Conservation (phyloP, 2,888 invertebrate genomes). For the Leptinotarsa tumamoca region DNA sequence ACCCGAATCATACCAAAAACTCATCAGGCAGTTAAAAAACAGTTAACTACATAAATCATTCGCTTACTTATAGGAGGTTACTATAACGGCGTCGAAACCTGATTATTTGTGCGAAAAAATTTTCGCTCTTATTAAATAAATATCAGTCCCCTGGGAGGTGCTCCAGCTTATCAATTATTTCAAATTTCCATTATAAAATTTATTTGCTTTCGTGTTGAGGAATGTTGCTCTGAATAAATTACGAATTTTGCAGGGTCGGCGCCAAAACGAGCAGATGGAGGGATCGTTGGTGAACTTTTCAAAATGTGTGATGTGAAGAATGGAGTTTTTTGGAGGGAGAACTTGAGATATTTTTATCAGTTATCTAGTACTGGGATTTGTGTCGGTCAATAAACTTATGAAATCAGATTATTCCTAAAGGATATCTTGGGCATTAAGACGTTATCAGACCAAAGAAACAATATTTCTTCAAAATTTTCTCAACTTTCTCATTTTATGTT, state of each 20-base stretch:
- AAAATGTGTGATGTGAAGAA: background rate
- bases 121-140: constrained; percentile 35
- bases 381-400: too few species aligned
- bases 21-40: background rate
- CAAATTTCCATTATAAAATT: constrained; percentile 37
- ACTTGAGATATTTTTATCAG: too few species aligned
- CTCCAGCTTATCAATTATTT: constrained; percentile 40
- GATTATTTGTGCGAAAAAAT: constrained; percentile 24
- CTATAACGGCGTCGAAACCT: constrained; percentile 25
- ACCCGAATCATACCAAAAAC: background rate
- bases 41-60: constrained; percentile 4
- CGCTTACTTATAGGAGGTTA: constrained; percentile 16
- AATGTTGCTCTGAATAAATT: constrained; percentile 44
- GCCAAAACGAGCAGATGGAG: background rate
- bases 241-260: constrained; percentile 24
- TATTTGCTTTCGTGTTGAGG: constrained; percentile 38
- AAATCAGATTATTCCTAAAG: too few species aligned
- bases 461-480: too few species aligned
- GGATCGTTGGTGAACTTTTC: background rate
- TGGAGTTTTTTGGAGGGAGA: too few species aligned
- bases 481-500: too few species aligned
- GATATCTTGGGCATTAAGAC: too few species aligned
- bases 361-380: too few species aligned
- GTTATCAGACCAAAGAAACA: too few species aligned
- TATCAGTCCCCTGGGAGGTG: constrained; percentile 30